Evolutionary conservation across 2,797 vertebrate genomes (phyloP).

Genomic region (Falco biarmicus): DNA sequence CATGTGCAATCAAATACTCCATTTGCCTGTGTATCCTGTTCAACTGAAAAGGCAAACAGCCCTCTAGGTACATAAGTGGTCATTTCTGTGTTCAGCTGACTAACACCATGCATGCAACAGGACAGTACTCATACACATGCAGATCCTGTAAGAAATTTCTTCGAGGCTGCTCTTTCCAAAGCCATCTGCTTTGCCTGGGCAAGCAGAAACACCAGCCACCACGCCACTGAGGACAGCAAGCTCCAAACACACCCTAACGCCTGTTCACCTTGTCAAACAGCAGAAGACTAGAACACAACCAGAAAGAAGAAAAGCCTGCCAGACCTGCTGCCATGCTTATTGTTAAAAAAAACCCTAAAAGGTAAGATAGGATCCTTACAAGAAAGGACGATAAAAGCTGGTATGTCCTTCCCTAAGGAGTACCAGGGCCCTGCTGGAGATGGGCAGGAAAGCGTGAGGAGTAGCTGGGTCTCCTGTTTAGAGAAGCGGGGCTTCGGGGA

Average conservation of each 20-base stretch:
- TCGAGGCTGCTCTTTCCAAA: not conserved
- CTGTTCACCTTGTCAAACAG: not conserved
- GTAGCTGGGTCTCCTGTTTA: not conserved
- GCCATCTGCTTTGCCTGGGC: not conserved
- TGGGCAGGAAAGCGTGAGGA: not conserved
- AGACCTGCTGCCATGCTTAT: not conserved
- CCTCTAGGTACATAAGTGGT: not conserved
- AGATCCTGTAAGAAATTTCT: fast-evolving
- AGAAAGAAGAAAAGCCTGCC: fast-evolving
- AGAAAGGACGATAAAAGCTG: not conserved
- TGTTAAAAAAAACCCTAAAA: not conserved
- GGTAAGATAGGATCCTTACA: fast-evolving
- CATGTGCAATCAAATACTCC: not conserved
- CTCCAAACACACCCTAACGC: not conserved
- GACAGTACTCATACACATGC: fast-evolving
- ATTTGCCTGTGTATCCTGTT: not conserved
- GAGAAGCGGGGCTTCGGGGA: not conserved
- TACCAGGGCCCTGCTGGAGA: fast-evolving
- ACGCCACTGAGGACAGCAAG: fast-evolving
- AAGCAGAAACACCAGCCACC: not conserved
- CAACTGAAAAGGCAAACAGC: not conserved
- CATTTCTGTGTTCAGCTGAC: not conserved
- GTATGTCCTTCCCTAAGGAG: no score
- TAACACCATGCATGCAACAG: not conserved
- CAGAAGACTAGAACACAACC: not conserved